A percentile compares a stretch with the other conserved stretches of the same genome.
Evolutionary conservation across 2,888 invertebrate species (phyloP).

Genomic region (Alentia gelatinosa): DNA sequence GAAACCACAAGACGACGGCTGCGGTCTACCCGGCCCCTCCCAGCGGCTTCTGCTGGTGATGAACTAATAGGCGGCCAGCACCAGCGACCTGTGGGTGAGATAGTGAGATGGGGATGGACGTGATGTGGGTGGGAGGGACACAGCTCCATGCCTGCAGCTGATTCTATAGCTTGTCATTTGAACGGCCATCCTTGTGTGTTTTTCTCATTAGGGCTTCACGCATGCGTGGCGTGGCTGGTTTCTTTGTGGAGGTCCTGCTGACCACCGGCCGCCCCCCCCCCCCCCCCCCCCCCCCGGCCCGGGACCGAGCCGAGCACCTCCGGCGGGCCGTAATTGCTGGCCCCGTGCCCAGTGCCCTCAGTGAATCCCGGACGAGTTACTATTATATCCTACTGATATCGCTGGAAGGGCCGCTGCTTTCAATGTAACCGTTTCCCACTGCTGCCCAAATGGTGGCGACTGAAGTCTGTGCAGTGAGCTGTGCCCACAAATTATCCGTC

Average conservation of each 20-base stretch:
- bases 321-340: background rate
- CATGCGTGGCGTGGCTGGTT: background rate
- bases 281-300: background rate
- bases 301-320: background rate
- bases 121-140: background rate
- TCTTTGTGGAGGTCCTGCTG: background rate
- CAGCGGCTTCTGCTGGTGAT: background rate
- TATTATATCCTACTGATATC: too few relatives aligned
- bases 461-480: too few relatives aligned
- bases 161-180: constrained; percentile 15
- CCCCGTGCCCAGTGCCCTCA: background rate
- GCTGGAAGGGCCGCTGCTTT: background rate
- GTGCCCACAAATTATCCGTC: too few relatives aligned
- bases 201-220: constrained; percentile 36
- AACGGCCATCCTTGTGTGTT: constrained; percentile 20
- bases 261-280: background rate
- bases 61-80: background rate
- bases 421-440: background rate
- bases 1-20: constrained; percentile 24
- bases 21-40: background rate
- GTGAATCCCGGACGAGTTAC: background rate
- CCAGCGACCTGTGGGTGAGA: background rate
- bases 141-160: background rate
- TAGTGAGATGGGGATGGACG: background rate
- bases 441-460: too few relatives aligned